Conservation (phyloP, 2,888 invertebrate genomes). For the Drosophila nr. perissopoda region DNA sequence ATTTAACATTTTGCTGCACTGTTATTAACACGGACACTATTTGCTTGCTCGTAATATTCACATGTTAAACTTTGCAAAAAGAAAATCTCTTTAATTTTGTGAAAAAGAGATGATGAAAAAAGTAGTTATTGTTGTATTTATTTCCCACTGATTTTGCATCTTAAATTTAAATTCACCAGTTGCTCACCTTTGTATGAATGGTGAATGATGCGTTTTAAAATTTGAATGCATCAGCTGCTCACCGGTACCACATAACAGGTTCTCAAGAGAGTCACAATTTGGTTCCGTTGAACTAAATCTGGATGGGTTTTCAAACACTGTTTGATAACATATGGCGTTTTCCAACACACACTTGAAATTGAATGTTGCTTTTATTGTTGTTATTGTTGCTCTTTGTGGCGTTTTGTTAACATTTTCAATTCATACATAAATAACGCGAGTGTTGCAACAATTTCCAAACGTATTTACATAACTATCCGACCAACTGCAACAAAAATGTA, state of each 20-base stretch:
- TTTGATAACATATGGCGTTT: background rate
- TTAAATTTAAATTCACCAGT: conserved; percentile 7
- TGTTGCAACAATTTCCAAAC: conserved; percentile 55
- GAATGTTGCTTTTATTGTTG: conserved; percentile 50
- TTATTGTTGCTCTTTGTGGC: conserved; percentile 40
- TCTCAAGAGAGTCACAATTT: background rate
- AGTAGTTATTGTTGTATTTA: background rate
- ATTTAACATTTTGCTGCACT: conserved; percentile 19
- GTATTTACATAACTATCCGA: conserved; percentile 47
- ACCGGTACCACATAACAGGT: background rate
- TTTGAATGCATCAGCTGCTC: conserved; percentile 11
- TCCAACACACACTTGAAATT: conserved; percentile 32
- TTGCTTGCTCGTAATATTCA: background rate
- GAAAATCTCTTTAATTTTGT: background rate
- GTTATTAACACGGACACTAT: conserved; percentile 21
- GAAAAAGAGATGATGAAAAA: background rate
- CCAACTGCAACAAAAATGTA: conserved; percentile 38
- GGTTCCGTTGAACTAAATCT: background rate
- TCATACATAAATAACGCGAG: conserved; percentile 37
- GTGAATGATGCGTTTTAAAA: background rate
- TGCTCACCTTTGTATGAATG: background rate
- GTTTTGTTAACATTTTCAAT: conserved; percentile 41
- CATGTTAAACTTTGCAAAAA: background rate
- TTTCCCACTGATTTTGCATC: background rate
- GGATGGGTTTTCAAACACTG: conserved; percentile 6